phyloP scores from a whole-genome alignment of 2,888 invertebrate species.

The Hydropsyche betteni region DNA sequence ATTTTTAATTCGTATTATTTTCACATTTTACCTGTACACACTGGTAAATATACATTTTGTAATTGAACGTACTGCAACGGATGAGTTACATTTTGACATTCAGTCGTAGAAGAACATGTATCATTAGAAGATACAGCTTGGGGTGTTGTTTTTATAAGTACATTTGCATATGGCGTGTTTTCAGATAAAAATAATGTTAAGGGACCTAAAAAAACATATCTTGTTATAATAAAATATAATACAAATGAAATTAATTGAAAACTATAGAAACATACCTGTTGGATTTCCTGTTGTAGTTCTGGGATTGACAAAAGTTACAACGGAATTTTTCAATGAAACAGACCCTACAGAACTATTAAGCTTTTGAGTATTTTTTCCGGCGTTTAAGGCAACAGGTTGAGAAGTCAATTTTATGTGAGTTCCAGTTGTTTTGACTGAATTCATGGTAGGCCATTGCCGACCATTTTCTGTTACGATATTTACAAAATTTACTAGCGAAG shows the following conservation, averaged over 20 bases:
- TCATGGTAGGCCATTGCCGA: slow-evolving; percentile 48
- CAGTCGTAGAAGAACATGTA: slow-evolving; percentile 52
- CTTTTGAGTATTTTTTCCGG: slow-evolving; percentile 38
- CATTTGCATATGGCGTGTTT: slow-evolving; percentile 57
- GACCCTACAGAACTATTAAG: slow-evolving; percentile 52
- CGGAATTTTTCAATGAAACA: slow-evolving; percentile 56
- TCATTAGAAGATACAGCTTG: slow-evolving; percentile 54
- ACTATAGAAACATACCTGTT: slow-evolving; percentile 55
- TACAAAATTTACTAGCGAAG: slow-evolving; percentile 45
- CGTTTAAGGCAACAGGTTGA: slow-evolving; percentile 35
- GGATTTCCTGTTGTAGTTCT: slow-evolving; percentile 59
- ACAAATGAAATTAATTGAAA: not conserved
- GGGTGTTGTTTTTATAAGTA: slow-evolving; percentile 61
- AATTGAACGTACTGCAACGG: slow-evolving; percentile 61
- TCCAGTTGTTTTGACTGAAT: slow-evolving; percentile 42
- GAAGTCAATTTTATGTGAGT: slow-evolving; percentile 48
- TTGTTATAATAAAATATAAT: too few species aligned
- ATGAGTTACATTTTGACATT: slow-evolving; percentile 53
- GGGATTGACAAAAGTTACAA: slow-evolving; percentile 61
- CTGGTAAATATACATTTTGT: slow-evolving; percentile 62
- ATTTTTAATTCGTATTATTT: too few species aligned
- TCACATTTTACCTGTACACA: slow-evolving; percentile 56
- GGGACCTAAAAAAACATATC: slow-evolving; percentile 56
- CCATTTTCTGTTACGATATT: slow-evolving; percentile 51
- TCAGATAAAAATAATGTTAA: slow-evolving; percentile 60